Conservation (phyloP, 2,888 invertebrate genomes). For the Arge pagana region DNA sequence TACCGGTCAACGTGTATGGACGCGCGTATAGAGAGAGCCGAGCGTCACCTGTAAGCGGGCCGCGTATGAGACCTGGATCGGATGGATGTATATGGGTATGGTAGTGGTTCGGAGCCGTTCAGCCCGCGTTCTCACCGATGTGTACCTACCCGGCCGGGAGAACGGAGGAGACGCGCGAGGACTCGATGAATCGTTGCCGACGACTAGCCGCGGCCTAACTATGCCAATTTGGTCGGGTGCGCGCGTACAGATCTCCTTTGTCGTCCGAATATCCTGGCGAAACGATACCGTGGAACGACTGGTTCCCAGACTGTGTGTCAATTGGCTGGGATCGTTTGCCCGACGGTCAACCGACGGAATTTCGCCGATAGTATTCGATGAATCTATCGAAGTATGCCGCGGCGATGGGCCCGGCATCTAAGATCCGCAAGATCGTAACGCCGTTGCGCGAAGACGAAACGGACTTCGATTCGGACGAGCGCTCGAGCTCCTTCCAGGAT, state of each 20-base stretch:
- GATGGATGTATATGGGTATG: slow-evolving; percentile 4
- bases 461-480: too few species aligned
- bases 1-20: slow-evolving; percentile 24
- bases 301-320: slow-evolving; percentile 53
- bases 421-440: too few species aligned
- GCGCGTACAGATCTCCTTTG: slow-evolving; percentile 11
- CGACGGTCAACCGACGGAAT: slow-evolving; percentile 41
- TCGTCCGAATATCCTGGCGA: slow-evolving; percentile 8
- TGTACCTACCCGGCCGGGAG: slow-evolving; percentile 7
- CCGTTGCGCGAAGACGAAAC: too few species aligned
- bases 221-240: slow-evolving; percentile 18
- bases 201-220: slow-evolving; percentile 19
- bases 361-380: slow-evolving; percentile 59
- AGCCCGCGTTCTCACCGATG: slow-evolving; percentile 6
- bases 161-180: slow-evolving; percentile 10
- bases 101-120: slow-evolving; percentile 9
- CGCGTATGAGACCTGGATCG: background rate
- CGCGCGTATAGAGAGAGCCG: background rate
- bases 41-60: background rate
- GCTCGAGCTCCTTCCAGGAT: too few species aligned
- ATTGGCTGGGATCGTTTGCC: slow-evolving; percentile 54
- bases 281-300: slow-evolving; percentile 12
- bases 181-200: slow-evolving; percentile 19
- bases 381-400: slow-evolving; percentile 58
- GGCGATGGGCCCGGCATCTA: too few species aligned